Evolutionary conservation across 1,140 invertebrate genomes (phyloP).

Genomic region (Brachionus plicatilis): DNA sequence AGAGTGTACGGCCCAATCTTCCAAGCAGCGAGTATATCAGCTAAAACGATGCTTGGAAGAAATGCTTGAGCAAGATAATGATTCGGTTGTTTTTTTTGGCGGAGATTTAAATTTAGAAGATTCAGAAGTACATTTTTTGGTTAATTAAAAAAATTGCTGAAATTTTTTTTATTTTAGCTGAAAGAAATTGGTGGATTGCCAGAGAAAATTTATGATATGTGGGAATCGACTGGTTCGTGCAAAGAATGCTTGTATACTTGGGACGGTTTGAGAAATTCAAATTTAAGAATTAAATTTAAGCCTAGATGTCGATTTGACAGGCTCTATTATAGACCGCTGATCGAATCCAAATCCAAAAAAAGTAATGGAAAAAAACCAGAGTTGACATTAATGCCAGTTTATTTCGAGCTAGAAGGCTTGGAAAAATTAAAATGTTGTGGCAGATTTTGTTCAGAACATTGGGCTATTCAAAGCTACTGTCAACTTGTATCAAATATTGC

Average conservation of each 20-base stretch:
- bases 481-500: background rate
- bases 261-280: constrained; percentile 54
- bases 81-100: constrained; percentile 59
- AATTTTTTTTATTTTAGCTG: constrained; percentile 47
- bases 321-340: constrained; percentile 56
- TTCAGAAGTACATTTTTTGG: constrained; percentile 56
- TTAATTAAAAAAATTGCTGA: background rate
- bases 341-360: constrained; percentile 14
- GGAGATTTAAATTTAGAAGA: constrained; percentile 63
- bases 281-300: constrained; percentile 53
- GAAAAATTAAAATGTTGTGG: constrained; percentile 58
- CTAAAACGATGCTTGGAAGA: constrained; percentile 55
- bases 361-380: background rate
- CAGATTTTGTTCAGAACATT: constrained; percentile 63
- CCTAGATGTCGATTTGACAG: constrained; percentile 61
- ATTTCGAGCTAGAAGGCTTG: constrained; percentile 62
- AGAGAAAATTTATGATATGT: constrained; percentile 58
- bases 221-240: constrained; percentile 59
- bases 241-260: constrained; percentile 61
- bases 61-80: constrained; percentile 47
- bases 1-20: constrained; percentile 60
- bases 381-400: constrained; percentile 52
- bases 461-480: constrained; percentile 58
- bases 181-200: constrained; percentile 55
- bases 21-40: constrained; percentile 57